Evolutionary conservation across 1,140 invertebrate species (phyloP).

Genomic region (Ericerus pela): DNA sequence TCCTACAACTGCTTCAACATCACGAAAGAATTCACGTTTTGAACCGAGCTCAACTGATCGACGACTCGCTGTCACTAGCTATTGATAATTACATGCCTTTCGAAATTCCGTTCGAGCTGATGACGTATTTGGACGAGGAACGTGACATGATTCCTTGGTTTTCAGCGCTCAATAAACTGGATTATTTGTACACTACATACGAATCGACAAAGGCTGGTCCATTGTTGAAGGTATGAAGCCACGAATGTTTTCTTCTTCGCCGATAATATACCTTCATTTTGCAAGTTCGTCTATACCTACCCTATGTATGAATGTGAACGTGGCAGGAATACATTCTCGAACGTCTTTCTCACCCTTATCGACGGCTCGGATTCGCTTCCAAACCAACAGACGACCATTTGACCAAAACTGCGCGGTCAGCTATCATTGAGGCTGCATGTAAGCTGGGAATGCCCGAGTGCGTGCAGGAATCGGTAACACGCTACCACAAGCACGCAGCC

Average conservation of each 20-base stretch:
- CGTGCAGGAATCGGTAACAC: neutral
- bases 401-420: neutral
- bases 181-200: neutral
- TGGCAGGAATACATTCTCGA: neutral
- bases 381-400: slow-evolving; percentile 7
- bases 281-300: too few species aligned
- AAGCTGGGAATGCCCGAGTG: slow-evolving; percentile 11
- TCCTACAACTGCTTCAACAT: slow-evolving; percentile 31
- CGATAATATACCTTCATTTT: neutral
- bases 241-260: neutral
- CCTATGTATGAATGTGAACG: too few species aligned
- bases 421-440: slow-evolving; percentile 2
- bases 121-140: slow-evolving; percentile 39
- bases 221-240: neutral
- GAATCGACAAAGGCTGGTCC: neutral
- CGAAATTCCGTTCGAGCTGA: slow-evolving; percentile 40
- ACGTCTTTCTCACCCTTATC: neutral
- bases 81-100: slow-evolving; percentile 41
- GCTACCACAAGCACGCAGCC: slow-evolving; percentile 2
- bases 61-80: slow-evolving; percentile 37
- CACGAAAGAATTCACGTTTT: slow-evolving; percentile 33
- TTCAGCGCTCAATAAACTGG: slow-evolving; percentile 24
- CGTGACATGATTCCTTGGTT: slow-evolving; percentile 45
- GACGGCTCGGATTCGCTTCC: neutral
- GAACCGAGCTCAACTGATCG: slow-evolving; percentile 48